A percentile compares a stretch with the other conserved stretches of the same genome.
phyloP scores from a whole-genome alignment of 2,113 vertebrate species.

The Willisornis vidua region DNA sequence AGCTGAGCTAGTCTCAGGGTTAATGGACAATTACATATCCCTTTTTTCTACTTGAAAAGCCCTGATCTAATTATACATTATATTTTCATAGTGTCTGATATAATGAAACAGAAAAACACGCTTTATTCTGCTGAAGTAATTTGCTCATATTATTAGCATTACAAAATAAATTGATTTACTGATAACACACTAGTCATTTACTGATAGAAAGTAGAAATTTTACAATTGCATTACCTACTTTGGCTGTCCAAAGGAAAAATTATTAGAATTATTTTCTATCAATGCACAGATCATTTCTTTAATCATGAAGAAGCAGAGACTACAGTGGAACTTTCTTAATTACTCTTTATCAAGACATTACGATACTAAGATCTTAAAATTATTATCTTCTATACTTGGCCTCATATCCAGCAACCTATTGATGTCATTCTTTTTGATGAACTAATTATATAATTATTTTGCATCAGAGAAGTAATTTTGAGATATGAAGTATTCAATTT shows the following conservation, averaged over 20 bases:
- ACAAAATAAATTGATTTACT: not conserved
- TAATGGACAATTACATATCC: not conserved
- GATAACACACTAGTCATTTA: not conserved
- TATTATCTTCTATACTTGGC: not conserved
- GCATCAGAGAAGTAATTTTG: constrained; percentile 2
- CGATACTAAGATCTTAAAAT: constrained; percentile 6
- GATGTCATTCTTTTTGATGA: not conserved
- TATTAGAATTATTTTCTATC: not conserved
- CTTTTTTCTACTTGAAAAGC: not conserved
- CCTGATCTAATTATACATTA: not conserved
- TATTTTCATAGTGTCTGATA: not conserved
- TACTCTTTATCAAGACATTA: constrained; percentile 3
- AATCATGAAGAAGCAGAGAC: constrained; percentile 4
- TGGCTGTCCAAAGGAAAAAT: not conserved
- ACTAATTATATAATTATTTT: not conserved
- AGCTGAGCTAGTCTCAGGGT: not conserved
- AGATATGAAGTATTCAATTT: not conserved
- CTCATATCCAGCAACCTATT: not conserved
- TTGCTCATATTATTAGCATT: not conserved
- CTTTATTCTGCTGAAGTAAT: not conserved
- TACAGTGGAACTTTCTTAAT: constrained; percentile 38
- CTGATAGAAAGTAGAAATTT: not conserved
- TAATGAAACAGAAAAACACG: not conserved
- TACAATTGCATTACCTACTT: constrained; percentile 13
- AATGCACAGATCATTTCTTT: constrained; percentile 38